These are phyloP conservation scores for Corydoras sp. DNA, from an alignment of 2,113 vertebrate species.

Conservation along the genomic window DNA sequence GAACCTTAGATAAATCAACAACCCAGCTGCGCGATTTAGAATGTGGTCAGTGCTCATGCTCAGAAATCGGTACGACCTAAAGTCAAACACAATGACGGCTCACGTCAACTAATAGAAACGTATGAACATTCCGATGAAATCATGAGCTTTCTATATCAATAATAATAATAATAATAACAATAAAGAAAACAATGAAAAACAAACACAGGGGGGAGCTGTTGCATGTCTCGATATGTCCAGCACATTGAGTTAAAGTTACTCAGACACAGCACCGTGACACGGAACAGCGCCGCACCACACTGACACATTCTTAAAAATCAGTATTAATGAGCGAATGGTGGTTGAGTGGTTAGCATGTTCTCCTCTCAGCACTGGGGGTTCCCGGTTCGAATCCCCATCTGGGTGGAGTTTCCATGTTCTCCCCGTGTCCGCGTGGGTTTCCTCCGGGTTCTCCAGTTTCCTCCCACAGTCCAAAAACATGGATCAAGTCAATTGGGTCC, in stretches of 20 bases:
- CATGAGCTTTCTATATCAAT: not conserved
- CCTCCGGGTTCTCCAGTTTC: no score
- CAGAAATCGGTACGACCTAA: not conserved
- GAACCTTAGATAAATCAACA: conserved; percentile 16
- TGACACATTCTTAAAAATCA: conserved; percentile 3
- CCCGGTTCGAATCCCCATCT: no score
- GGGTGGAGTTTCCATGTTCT: no score
- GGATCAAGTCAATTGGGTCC: no score
- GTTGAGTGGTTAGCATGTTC: no score
- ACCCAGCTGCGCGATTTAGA: not conserved
- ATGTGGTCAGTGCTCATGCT: not conserved
- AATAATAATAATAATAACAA: no score
- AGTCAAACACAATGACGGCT: conserved; percentile 17
- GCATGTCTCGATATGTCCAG: conserved; percentile 11
- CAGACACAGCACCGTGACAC: not conserved
- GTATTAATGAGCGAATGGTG: conserved; percentile 7
- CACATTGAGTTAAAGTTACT: not conserved
- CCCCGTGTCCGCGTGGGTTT: no score
- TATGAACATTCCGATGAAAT: not conserved
- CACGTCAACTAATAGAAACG: conserved; percentile 11
- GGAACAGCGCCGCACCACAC: conserved; percentile 1
- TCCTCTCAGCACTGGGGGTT: no score
- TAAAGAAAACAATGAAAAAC: no score
- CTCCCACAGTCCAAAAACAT: no score
- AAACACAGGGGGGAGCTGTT: not conserved